Evolutionary conservation across 37 sponge, comb jelly and placozoan genomes (phyloP), one percentile per base, ranked within the genome.

Genomic region (Amphimedon queenslandica): DNA sequence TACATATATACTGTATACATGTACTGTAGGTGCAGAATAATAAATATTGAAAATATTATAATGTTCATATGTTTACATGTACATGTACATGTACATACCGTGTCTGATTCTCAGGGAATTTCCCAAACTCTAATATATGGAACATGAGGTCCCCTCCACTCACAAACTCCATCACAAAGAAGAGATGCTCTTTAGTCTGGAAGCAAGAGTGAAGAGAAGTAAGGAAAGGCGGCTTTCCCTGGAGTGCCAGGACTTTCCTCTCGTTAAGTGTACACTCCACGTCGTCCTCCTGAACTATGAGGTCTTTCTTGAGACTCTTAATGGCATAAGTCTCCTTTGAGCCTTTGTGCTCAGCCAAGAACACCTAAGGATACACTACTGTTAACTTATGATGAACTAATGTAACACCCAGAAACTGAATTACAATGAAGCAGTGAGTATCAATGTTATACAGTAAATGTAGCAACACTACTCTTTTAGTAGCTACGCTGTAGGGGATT

Each of bases 101-200:
- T 11, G 88, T 73, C 42, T 90, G 92, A 31, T 41, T 79, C 75
- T 95, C 96, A 4, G 92, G 78, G 41, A 95, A 95, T 58, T 78
- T 77, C 11, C 96, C 96, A 37, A 80, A 71, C 53, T 95, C 91
- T 38, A 90, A 72, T 70, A 96, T 96, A 66, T 96, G 96, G 76
- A 90, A 96, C 96, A 96, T 96, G 40, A 96, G 82, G 71, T 96
- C 96, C 2, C 96, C 96, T 57, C 96, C 96, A 72, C 75, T 84
- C 4, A 96, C 77, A 70, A 79, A 96, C 78, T 96, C 93, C 96
- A 96, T 96, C 58, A 96, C 96, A 86, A 96, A 96, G 75, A 88
- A 96, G 39, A 96, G 84, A 57, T 91, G 90, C 28, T 96, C 96
- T 75, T 71, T 76, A 10, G 96, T 96, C 72, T 96, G 96, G 84